Evolutionary conservation across 2,888 invertebrate genomes (phyloP).

Genomic region (Parnassius apollo): DNA sequence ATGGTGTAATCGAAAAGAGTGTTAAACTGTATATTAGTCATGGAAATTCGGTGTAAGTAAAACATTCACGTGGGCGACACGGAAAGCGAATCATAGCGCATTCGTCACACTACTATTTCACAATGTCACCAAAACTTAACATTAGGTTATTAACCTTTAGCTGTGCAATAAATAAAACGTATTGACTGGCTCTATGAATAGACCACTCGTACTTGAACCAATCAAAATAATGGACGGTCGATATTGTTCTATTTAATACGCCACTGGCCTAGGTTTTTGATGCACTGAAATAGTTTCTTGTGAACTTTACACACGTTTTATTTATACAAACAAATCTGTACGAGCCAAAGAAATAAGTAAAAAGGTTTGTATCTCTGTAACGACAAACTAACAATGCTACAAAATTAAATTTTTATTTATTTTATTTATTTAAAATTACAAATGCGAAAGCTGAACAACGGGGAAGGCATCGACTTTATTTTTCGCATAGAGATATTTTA

Average conservation of each 20-base stretch:
- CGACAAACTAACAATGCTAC: too few species aligned
- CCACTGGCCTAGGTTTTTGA: constrained; percentile 20
- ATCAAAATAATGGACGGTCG: constrained; percentile 42
- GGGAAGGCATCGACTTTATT: too few species aligned
- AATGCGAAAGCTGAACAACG: too few species aligned
- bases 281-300: constrained; percentile 6
- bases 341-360: too few species aligned
- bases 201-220: constrained; percentile 44
- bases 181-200: constrained; percentile 39
- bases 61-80: neutral
- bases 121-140: constrained; percentile 16
- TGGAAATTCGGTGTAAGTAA: neutral
- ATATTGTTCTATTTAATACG: constrained; percentile 29
- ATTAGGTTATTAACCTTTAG: constrained; percentile 24
- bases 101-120: constrained; percentile 13
- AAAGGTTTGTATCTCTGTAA: too few species aligned
- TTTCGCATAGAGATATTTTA: too few species aligned
- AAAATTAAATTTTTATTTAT: too few species aligned
- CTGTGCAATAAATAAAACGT: constrained; percentile 25
- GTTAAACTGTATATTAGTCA: constrained; percentile 19
- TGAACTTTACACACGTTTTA: neutral
- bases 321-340: too few species aligned
- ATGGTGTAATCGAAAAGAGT: constrained; percentile 14
- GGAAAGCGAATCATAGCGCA: constrained; percentile 3
- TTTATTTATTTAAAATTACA: too few species aligned